Conservation (phyloP, 2,113 vertebrate genomes). For the Ceyx melanurus region DNA sequence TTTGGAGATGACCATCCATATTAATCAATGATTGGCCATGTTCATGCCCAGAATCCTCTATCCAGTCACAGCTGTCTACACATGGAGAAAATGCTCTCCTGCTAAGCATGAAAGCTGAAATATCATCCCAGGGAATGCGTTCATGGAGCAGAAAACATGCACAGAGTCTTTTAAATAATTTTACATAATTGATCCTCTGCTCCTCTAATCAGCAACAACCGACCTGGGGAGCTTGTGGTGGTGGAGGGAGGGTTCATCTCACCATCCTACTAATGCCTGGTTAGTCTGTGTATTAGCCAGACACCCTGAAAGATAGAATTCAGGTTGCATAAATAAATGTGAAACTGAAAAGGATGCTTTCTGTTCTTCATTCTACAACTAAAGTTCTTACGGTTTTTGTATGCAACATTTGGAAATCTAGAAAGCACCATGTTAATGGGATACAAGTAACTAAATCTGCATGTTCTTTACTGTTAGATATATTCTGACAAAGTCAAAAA, state of each 20-base stretch:
- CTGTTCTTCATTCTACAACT: neutral
- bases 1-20: neutral
- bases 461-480: neutral
- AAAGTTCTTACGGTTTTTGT: neutral
- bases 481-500: neutral
- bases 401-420: neutral
- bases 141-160: neutral
- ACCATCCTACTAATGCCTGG: rapidly evolving
- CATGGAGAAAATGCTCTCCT: neutral
- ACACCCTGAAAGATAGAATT: neutral
- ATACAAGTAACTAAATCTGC: neutral
- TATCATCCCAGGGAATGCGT: neutral
- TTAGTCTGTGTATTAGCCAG: neutral
- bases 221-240: neutral
- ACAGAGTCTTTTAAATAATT: neutral
- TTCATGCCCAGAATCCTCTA: neutral
- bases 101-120: neutral
- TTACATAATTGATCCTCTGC: neutral
- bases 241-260: neutral
- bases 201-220: neutral
- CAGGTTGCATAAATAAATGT: neutral
- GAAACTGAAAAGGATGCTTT: neutral
- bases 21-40: neutral
- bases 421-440: neutral
- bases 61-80: neutral